phyloP scores from a whole-genome alignment of 2,888 invertebrate genomes.

The Pyrocoelia pectoralis region DNA sequence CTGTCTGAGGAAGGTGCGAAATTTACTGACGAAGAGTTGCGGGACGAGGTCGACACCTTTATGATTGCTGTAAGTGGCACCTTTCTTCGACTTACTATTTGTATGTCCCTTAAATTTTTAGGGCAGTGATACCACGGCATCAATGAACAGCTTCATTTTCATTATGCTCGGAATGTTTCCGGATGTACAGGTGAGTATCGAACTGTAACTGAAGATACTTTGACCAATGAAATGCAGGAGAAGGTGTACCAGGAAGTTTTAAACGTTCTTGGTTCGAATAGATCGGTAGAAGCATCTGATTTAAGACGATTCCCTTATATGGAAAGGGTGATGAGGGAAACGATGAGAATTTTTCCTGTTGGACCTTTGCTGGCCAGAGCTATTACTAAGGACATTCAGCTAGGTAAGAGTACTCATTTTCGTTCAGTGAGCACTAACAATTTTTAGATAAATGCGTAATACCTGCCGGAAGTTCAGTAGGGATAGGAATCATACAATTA shows the following conservation, averaged over 20 bases:
- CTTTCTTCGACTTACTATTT: too few relatives aligned
- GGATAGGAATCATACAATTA: slow-evolving; percentile 57
- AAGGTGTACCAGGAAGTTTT: slow-evolving; percentile 57
- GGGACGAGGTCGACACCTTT: slow-evolving; percentile 66
- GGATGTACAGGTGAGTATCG: slow-evolving; percentile 44
- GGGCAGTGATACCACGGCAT: slow-evolving; percentile 50
- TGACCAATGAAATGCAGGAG: slow-evolving; percentile 31
- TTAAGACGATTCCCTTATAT: slow-evolving; percentile 63
- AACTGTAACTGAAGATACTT: too few relatives aligned
- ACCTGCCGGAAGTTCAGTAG: slow-evolving; percentile 62
- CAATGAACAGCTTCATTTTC: slow-evolving; percentile 45
- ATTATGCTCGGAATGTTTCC: slow-evolving; percentile 46
- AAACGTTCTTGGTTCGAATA: slow-evolving; percentile 59
- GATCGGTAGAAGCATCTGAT: slow-evolving; percentile 61
- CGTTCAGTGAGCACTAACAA: background rate
- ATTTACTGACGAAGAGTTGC: slow-evolving; percentile 61
- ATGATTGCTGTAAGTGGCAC: slow-evolving; percentile 64
- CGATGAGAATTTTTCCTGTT: slow-evolving; percentile 61
- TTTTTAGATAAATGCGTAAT: slow-evolving; percentile 59
- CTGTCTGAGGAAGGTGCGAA: slow-evolving; percentile 60
- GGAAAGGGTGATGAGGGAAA: slow-evolving; percentile 66
- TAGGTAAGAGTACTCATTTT: slow-evolving; percentile 11
- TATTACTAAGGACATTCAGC: slow-evolving; percentile 22
- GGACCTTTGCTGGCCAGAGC: slow-evolving; percentile 43
- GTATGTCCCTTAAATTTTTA: slow-evolving; percentile 15